A percentile compares a stretch with the other conserved stretches of the same genome.
Evolutionary conservation across 2,113 vertebrate species (phyloP).

Genomic region (Chamaetylas fuelleborni): DNA sequence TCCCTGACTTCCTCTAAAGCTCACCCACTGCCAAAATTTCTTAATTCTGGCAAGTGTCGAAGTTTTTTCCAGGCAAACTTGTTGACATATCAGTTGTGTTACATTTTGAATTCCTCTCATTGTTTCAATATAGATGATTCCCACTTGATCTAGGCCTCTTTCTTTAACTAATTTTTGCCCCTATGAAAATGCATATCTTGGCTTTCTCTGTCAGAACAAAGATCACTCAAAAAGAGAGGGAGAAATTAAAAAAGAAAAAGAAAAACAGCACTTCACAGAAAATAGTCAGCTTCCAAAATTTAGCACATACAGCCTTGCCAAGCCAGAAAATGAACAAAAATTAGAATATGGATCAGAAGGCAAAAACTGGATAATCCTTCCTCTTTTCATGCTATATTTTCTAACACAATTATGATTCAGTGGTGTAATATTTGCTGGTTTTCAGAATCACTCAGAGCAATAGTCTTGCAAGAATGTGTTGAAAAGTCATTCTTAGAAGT

Average conservation of each 20-base stretch:
- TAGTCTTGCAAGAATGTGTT: not conserved
- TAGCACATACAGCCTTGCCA: not conserved
- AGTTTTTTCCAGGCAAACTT: not conserved
- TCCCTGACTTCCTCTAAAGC: not conserved
- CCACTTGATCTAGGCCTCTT: not conserved
- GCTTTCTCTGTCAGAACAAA: slow-evolving; percentile 35
- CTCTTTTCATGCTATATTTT: not conserved
- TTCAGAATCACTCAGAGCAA: not conserved
- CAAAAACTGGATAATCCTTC: not conserved
- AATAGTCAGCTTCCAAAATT: not conserved
- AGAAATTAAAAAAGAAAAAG: not conserved
- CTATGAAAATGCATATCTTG: not conserved
- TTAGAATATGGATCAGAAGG: slow-evolving; percentile 23
- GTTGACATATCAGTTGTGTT: not conserved
- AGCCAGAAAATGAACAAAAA: not conserved
- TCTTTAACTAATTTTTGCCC: not conserved
- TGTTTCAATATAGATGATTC: not conserved
- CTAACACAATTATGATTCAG: not conserved
- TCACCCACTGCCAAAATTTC: not conserved
- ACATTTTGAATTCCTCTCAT: not conserved
- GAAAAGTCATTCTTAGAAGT: not conserved
- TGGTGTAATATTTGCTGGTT: not conserved
- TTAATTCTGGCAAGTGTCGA: not conserved
- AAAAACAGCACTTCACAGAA: not conserved
- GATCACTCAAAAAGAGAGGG: not conserved